Conservation (phyloP, 2,113 vertebrate genomes). For the Nansenia antarctica region DNA sequence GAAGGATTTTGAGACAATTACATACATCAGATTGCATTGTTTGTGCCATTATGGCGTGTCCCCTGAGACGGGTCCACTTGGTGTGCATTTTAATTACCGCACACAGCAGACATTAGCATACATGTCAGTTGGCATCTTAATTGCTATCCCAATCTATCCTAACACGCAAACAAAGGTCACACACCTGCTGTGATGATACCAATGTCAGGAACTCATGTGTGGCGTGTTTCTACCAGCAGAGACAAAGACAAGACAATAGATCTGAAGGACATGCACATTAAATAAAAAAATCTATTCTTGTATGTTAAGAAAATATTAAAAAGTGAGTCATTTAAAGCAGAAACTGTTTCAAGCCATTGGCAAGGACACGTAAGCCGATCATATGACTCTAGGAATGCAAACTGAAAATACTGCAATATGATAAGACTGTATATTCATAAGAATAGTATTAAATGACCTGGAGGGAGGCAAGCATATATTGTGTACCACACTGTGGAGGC, state of each 20-base stretch:
- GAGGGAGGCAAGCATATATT: too few species aligned
- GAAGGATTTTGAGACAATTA: slow-evolving; percentile 69
- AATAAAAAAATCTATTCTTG: not conserved
- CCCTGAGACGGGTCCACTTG: slow-evolving; percentile 52
- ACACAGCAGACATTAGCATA: slow-evolving; percentile 49
- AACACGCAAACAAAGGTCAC: slow-evolving; percentile 17
- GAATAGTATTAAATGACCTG: too few species aligned
- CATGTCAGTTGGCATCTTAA: slow-evolving; percentile 52
- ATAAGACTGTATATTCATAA: too few species aligned
- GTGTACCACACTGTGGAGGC: too few species aligned
- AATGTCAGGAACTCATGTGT: not conserved
- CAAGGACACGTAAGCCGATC: too few species aligned
- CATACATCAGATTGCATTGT: slow-evolving; percentile 69
- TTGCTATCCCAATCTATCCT: slow-evolving; percentile 10
- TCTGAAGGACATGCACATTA: not conserved
- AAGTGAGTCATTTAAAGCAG: not conserved
- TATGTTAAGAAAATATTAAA: not conserved
- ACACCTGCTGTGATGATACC: not conserved
- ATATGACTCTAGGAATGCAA: too few species aligned
- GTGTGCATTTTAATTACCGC: slow-evolving; percentile 62
- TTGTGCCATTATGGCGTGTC: slow-evolving; percentile 58
- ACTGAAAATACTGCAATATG: too few species aligned
- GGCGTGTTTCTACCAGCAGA: not conserved
- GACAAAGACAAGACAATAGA: not conserved
- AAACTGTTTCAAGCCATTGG: too few species aligned